Base-by-base conservation (phyloP, 1,140 invertebrate species). In the Eueides isabella region DNA sequence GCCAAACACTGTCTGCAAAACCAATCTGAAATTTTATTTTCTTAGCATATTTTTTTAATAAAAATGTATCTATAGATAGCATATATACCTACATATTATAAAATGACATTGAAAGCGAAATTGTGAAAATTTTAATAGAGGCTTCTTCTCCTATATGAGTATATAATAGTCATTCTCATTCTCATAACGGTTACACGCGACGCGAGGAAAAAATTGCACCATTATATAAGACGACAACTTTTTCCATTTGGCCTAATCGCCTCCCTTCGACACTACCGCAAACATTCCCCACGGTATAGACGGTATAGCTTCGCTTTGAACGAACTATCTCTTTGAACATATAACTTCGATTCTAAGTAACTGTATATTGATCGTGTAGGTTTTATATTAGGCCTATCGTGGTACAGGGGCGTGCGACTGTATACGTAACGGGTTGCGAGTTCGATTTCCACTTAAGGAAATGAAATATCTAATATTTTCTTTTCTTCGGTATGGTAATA, bases 171-270 rank as follows among this genome's bases (percentile, higher is more conserved):
- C 41, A 55, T 55, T 26, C 48, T 55, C 48, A 26, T 55, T 26
- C 48, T 55, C 48, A 26, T 55, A 55, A 55, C 23, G 48, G 19
- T 26, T 68, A 76, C 76, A 70, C 72, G 72, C 67, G 74, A 77
- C 65, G 26, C 67, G 74, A 77, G 67, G 33, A 72, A 76, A 78
- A 78, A 80, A 83, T 77, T 76, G 69, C 74, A 77, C 72, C 76
- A 81, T 82, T 80, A 81, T 71, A 79, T 68, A 75, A 74, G 77
- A 81, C 79, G 75, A 76, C 80, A 84, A 83, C 78, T 85, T 85
- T 85, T 84, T 84, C 82, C 84, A 84, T 85, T 84, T 81, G 69
- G 72, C 74, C 81, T 84, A 81, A 85, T 82, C 76, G 79, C 76
- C 71, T 23, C 61, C 68, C 74, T 80, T 79, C 79, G 78, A 82